Conservation (phyloP, 2,113 vertebrate genomes). For the Ramphastos sulfuratus region DNA sequence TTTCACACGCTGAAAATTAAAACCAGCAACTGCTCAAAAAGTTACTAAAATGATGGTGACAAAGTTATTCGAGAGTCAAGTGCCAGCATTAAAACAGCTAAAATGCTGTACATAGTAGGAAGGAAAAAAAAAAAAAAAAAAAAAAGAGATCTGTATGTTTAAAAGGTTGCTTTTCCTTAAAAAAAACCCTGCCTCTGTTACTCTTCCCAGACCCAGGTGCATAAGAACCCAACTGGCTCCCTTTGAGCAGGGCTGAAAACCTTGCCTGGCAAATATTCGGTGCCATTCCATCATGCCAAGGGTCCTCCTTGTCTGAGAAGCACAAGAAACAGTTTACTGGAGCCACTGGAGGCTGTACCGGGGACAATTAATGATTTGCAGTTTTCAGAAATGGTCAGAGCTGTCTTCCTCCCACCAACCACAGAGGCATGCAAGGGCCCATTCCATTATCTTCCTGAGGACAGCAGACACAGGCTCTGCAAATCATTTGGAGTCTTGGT, state of each 20-base stretch:
- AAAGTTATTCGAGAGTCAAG: constrained; percentile 66
- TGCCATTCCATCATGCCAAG: background rate
- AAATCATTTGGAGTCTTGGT: background rate
- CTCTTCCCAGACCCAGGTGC: background rate
- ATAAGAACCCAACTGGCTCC: background rate
- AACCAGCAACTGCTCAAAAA: constrained; percentile 77
- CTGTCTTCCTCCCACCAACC: background rate
- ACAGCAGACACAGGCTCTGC: background rate
- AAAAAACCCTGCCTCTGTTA: background rate
- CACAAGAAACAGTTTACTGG: background rate
- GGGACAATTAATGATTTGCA: background rate
- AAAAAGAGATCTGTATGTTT: background rate
- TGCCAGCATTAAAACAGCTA: constrained; percentile 45
- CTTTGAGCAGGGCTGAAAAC: background rate
- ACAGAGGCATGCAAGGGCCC: background rate
- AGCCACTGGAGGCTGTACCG: background rate
- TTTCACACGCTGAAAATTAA: constrained; percentile 76
- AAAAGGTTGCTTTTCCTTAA: background rate
- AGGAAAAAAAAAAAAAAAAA: constrained; percentile 2
- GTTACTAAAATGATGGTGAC: constrained; percentile 74
- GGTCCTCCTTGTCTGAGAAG: background rate
- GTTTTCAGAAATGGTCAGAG: background rate
- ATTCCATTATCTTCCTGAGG: background rate
- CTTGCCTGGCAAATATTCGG: background rate
- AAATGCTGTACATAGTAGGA: background rate